Percentiles rank a stretch among this genome's conserved stretches.
These are phyloP conservation scores for Phalacrocorax aristotelis DNA, from an alignment of 2,113 vertebrate species.

Conservation along the genomic window DNA sequence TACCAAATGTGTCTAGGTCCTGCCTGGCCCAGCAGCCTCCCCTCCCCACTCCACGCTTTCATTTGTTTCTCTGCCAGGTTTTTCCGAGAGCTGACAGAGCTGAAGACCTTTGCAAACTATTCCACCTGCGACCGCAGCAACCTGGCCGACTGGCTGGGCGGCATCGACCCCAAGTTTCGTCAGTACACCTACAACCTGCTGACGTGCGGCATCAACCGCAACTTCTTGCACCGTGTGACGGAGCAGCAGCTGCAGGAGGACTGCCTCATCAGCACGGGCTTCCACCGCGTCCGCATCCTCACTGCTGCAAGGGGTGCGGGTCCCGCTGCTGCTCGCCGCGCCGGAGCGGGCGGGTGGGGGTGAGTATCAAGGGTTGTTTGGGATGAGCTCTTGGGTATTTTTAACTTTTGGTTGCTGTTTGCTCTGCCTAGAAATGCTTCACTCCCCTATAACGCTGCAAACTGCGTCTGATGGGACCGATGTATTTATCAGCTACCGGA, in stretches of 20 bases:
- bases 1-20: fast-evolving
- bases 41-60: fast-evolving
- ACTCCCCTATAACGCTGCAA: conserved; percentile 77
- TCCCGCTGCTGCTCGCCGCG: fast-evolving
- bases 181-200: conserved; percentile 96
- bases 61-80: conserved; percentile 76
- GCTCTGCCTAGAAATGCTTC: conserved; percentile 70
- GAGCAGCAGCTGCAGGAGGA: conserved; percentile 91
- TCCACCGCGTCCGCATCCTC: conserved; percentile 90
- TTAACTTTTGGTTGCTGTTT: neutral
- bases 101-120: conserved; percentile 94
- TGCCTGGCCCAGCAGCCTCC: neutral
- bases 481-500: conserved; percentile 96
- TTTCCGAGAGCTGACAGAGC: conserved; percentile 87
- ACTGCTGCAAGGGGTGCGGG: conserved; percentile 72
- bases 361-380: fast-evolving
- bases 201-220: conserved; percentile 87
- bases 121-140: conserved; percentile 95
- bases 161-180: conserved; percentile 88
- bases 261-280: conserved; percentile 82
- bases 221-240: conserved; percentile 81
- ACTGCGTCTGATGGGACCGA: conserved; percentile 79
- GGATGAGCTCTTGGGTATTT: neutral
- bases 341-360: neutral
- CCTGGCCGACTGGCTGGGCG: conserved; percentile 90